Conservation (phyloP, 1,140 invertebrate species). For the Bactericera cockerelli region DNA sequence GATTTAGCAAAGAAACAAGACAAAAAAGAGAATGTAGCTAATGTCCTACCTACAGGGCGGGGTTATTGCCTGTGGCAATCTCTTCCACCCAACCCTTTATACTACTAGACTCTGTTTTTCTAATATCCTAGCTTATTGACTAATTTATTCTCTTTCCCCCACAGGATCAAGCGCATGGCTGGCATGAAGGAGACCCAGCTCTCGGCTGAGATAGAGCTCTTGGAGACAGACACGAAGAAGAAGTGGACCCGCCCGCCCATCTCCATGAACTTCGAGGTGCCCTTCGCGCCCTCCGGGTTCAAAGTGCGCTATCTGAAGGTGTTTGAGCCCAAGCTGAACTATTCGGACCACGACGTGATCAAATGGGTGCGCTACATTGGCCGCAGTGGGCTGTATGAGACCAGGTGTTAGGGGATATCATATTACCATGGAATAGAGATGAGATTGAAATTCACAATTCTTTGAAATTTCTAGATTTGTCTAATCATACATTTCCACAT, state of each 20-base stretch:
- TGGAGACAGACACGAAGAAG: constrained; percentile 97
- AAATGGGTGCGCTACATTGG: constrained; percentile 99
- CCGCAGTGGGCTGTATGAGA: constrained; percentile 96
- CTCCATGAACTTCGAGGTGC: constrained; percentile 99
- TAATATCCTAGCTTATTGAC: neutral
- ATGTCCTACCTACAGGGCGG: too few species aligned
- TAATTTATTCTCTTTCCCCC: constrained; percentile 20
- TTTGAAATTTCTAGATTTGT: too few species aligned
- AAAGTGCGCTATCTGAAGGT: constrained; percentile 99
- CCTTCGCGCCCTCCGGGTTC: constrained; percentile 94
- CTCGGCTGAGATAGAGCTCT: constrained; percentile 97
- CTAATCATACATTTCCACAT: too few species aligned
- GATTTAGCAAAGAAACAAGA: too few species aligned
- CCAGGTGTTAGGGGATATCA: constrained; percentile 61
- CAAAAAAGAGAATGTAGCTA: too few species aligned
- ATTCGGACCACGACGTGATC: constrained; percentile 99
- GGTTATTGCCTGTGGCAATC: too few species aligned
- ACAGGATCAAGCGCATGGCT: constrained; percentile 97
- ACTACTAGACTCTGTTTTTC: too few species aligned
- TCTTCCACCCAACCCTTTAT: too few species aligned
- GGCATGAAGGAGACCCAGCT: constrained; percentile 99
- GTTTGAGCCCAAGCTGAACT: constrained; percentile 98
- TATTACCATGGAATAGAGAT: too few species aligned
- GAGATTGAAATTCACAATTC: too few species aligned
- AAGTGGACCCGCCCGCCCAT: constrained; percentile 99